phyloP scores from a whole-genome alignment of 2,113 vertebrate species.

The Azemiops feae region DNA sequence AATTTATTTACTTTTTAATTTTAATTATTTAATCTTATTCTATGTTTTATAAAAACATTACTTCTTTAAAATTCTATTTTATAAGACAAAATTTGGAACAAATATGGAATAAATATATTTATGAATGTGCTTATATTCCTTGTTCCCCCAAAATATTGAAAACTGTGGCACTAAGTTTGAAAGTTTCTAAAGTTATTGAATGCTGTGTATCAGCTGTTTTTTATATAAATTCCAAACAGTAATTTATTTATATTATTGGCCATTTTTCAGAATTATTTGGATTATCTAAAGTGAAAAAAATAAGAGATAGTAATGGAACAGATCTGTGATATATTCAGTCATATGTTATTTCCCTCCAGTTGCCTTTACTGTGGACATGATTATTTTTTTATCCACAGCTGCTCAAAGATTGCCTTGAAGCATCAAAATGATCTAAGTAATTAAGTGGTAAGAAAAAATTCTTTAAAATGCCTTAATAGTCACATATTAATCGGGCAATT shows the following conservation, averaged over 20 bases:
- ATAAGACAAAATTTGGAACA: neutral
- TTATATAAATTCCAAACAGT: neutral
- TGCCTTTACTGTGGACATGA: constrained; percentile 1
- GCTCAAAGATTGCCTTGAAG: constrained; percentile 39
- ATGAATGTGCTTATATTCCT: neutral
- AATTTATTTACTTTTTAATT: neutral
- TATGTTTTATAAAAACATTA: neutral
- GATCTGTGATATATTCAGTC: constrained; percentile 22
- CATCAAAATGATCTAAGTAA: constrained; percentile 35
- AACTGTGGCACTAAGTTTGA: neutral
- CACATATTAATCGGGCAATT: neutral
- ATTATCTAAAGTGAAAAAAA: constrained; percentile 19
- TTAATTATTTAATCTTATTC: neutral
- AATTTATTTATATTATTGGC: constrained; percentile 10
- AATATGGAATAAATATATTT: neutral
- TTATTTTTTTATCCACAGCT: constrained; percentile 43
- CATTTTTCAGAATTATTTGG: constrained; percentile 27
- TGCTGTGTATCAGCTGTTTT: neutral
- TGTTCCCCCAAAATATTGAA: neutral
- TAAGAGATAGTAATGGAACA: constrained; percentile 29
- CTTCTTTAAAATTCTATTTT: neutral
- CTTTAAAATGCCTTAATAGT: neutral
- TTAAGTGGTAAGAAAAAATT: constrained; percentile 39
- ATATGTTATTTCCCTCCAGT: constrained; percentile 31
- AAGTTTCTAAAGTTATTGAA: neutral